Percentiles rank a stretch among this genome's conserved stretches.
phyloP scores from a whole-genome alignment of 2,888 invertebrate genomes.

The Ferrisia virgata region DNA sequence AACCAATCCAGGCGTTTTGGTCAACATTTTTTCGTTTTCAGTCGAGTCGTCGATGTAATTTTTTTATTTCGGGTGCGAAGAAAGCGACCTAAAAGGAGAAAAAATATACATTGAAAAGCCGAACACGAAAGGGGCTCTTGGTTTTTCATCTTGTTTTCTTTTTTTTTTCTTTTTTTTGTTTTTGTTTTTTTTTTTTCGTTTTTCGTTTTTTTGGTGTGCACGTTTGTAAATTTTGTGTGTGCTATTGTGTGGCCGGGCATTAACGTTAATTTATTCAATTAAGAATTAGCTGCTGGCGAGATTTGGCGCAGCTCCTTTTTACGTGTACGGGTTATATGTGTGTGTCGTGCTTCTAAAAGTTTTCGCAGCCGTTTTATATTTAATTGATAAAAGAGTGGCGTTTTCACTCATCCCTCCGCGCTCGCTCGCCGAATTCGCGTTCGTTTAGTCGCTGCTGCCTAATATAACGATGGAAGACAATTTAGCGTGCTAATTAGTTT shows the following conservation, averaged over 20 bases:
- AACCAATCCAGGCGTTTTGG: conserved; percentile 40
- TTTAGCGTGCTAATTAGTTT: conserved; percentile 36
- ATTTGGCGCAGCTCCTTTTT: neutral
- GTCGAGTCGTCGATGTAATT: neutral
- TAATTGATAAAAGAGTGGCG: conserved; percentile 32
- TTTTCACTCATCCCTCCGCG: neutral
- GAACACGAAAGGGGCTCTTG: neutral
- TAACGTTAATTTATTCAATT: conserved; percentile 25
- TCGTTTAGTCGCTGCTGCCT: neutral
- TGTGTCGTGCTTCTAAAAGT: conserved; percentile 25
- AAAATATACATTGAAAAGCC: neutral
- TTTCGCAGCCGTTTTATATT: conserved; percentile 21
- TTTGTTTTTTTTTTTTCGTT: neutral
- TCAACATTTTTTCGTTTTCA: conserved; percentile 39
- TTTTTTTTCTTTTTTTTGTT: neutral
- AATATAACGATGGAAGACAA: conserved; percentile 28
- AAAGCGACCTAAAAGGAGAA: neutral
- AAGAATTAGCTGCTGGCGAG: conserved; percentile 1
- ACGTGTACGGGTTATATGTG: neutral
- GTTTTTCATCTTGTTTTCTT: neutral
- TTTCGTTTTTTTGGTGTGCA: neutral
- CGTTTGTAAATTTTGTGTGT: neutral
- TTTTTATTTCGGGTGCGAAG: neutral
- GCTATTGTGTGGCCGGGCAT: neutral
- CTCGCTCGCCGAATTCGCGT: neutral